phyloP scores from a whole-genome alignment of 2,888 invertebrate species.

The Portevinia maculata region DNA sequence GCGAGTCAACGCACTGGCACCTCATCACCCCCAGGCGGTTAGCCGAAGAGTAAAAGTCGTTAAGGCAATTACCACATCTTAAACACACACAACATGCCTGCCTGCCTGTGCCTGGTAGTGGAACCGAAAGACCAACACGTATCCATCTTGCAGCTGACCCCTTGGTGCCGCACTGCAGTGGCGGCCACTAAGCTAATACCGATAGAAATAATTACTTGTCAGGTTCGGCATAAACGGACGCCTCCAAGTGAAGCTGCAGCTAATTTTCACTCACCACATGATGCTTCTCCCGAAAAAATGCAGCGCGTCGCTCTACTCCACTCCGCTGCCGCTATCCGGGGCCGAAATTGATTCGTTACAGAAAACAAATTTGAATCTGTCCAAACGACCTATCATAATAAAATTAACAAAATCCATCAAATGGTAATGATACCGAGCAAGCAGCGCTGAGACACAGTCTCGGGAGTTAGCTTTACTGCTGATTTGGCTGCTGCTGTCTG shows the following conservation, averaged over 20 bases:
- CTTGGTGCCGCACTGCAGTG: slow-evolving; percentile 51
- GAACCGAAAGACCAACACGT: slow-evolving; percentile 35
- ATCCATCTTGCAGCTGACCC: slow-evolving; percentile 63
- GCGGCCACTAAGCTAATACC: slow-evolving; percentile 72
- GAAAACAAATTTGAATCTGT: slow-evolving; percentile 74
- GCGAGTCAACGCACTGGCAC: slow-evolving; percentile 73
- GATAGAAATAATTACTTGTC: slow-evolving; percentile 75
- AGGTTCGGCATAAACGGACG: slow-evolving; percentile 75
- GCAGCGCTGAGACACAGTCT: slow-evolving; percentile 1
- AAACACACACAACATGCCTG: slow-evolving; percentile 70
- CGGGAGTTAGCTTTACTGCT: slow-evolving; percentile 56
- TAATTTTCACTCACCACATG: slow-evolving; percentile 75
- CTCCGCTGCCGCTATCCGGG: background rate
- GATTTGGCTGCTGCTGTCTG: slow-evolving; percentile 68
- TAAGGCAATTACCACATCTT: slow-evolving; percentile 74
- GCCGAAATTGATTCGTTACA: slow-evolving; percentile 73
- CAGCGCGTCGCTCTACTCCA: slow-evolving; percentile 12
- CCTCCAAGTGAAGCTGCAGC: slow-evolving; percentile 74
- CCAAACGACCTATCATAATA: slow-evolving; percentile 74
- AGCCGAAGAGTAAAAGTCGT: slow-evolving; percentile 73
- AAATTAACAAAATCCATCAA: slow-evolving; percentile 75
- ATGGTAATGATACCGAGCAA: slow-evolving; percentile 65
- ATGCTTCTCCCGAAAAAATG: slow-evolving; percentile 58
- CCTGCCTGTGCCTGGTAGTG: slow-evolving; percentile 1
- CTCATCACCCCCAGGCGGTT: slow-evolving; percentile 72